phyloP scores from a whole-genome alignment of 2,888 invertebrate species.

The Lepetodrilus schrolli region DNA sequence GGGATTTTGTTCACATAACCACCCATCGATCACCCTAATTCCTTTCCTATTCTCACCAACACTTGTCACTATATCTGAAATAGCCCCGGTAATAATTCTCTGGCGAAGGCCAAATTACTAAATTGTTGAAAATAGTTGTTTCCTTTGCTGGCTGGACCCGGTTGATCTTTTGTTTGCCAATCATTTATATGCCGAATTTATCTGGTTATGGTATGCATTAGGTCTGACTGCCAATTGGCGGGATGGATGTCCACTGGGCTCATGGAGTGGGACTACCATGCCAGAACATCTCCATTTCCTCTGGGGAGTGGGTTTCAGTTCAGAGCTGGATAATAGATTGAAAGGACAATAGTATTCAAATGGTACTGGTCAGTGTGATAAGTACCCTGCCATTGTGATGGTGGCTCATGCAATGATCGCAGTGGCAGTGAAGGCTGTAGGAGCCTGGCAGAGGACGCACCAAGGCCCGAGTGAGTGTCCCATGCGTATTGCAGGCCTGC shows the following conservation, averaged over 20 bases:
- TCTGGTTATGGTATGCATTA: neutral
- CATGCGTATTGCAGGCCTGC: no score
- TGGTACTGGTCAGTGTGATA: neutral
- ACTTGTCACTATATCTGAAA: neutral
- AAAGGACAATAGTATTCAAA: constrained; percentile 9
- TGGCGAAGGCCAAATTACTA: constrained; percentile 13
- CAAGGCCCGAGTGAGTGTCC: no score
- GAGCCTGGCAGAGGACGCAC: neutral
- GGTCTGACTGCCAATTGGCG: neutral
- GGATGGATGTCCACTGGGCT: neutral
- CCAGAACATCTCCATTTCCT: neutral
- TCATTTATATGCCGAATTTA: constrained; percentile 4
- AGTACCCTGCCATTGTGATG: neutral
- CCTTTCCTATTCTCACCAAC: neutral
- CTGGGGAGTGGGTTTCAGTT: constrained; percentile 15
- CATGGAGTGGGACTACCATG: neutral
- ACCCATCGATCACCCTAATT: neutral
- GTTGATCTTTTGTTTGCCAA: constrained; percentile 21
- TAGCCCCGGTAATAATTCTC: constrained; percentile 1
- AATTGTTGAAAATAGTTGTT: constrained; percentile 22
- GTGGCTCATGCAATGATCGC: neutral
- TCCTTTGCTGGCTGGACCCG: constrained; percentile 7
- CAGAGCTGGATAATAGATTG: neutral
- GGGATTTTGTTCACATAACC: constrained; percentile 1
- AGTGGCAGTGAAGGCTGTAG: neutral